phyloP scores from a whole-genome alignment of 2,888 invertebrate genomes.

The Clanis bilineata region DNA sequence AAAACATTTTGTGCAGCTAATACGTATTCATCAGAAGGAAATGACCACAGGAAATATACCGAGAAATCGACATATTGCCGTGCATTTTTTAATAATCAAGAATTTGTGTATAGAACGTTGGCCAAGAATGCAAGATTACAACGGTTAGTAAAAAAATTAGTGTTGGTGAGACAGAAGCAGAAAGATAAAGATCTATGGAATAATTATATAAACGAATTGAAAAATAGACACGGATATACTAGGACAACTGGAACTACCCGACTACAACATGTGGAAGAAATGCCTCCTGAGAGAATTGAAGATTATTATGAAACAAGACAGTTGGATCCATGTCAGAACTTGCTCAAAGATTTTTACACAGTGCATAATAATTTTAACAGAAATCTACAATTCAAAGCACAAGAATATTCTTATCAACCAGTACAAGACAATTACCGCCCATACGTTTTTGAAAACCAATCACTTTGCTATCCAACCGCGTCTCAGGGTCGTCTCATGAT shows the following conservation, averaged over 20 bases:
- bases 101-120: slow-evolving; percentile 47
- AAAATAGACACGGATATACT: slow-evolving; percentile 45
- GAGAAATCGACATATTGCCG: slow-evolving; percentile 57
- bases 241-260: slow-evolving; percentile 20
- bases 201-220: slow-evolving; percentile 60
- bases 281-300: slow-evolving; percentile 33
- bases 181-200: slow-evolving; percentile 57
- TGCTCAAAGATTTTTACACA: slow-evolving; percentile 43
- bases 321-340: slow-evolving; percentile 34
- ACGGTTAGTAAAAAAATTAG: slow-evolving; percentile 46
- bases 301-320: slow-evolving; percentile 38
- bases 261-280: slow-evolving; percentile 28
- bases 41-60: slow-evolving; percentile 25
- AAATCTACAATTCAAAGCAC: not conserved
- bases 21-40: not conserved
- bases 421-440: slow-evolving; percentile 9
- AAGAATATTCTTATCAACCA: slow-evolving; percentile 14
- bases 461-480: slow-evolving; percentile 47
- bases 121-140: slow-evolving; percentile 53
- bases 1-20: not conserved
- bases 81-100: slow-evolving; percentile 44
- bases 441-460: slow-evolving; percentile 30
- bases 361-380: slow-evolving; percentile 19
- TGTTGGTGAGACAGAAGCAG: slow-evolving; percentile 47
- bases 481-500: slow-evolving; percentile 45